phyloP scores from a whole-genome alignment of 1,140 invertebrate genomes.

The Homalodisca vitripennis region DNA sequence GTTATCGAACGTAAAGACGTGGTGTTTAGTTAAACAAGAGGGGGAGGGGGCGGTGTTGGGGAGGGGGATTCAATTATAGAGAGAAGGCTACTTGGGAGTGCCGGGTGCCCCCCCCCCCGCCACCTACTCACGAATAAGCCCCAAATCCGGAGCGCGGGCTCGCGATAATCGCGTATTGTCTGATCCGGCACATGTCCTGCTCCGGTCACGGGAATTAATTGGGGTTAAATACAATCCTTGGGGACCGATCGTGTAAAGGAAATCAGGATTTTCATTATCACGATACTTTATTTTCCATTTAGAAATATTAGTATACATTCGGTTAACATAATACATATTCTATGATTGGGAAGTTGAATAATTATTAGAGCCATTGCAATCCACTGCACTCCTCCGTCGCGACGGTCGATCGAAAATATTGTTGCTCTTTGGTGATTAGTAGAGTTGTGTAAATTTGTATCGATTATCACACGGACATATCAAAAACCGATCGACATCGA shows the following conservation, averaged over 20 bases:
- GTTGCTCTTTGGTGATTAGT: neutral
- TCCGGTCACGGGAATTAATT: neutral
- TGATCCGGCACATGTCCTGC: slow-evolving; percentile 14
- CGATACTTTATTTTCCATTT: no score
- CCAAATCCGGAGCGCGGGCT: slow-evolving; percentile 12
- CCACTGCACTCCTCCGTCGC: neutral
- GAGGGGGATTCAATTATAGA: slow-evolving; percentile 26
- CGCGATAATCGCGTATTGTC: slow-evolving; percentile 11
- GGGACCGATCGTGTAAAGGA: neutral
- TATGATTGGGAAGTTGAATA: neutral
- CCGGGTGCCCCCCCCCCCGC: slow-evolving; percentile 9
- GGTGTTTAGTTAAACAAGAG: slow-evolving; percentile 25
- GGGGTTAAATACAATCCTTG: slow-evolving; percentile 18
- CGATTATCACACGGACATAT: no score
- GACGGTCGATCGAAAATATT: no score
- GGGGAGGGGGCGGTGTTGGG: neutral
- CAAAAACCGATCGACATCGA: no score
- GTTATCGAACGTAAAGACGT: slow-evolving; percentile 22
- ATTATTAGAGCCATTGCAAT: neutral
- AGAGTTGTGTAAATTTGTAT: no score
- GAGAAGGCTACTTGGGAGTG: slow-evolving; percentile 13
- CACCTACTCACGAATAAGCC: slow-evolving; percentile 21
- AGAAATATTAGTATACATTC: no score
- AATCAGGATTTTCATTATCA: no score
- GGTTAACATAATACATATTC: no score